Percentiles rank a stretch among this genome's conserved stretches.
These are phyloP conservation scores for Channa argus DNA, from an alignment of 2,113 vertebrate genomes.

Conservation along the genomic window DNA sequence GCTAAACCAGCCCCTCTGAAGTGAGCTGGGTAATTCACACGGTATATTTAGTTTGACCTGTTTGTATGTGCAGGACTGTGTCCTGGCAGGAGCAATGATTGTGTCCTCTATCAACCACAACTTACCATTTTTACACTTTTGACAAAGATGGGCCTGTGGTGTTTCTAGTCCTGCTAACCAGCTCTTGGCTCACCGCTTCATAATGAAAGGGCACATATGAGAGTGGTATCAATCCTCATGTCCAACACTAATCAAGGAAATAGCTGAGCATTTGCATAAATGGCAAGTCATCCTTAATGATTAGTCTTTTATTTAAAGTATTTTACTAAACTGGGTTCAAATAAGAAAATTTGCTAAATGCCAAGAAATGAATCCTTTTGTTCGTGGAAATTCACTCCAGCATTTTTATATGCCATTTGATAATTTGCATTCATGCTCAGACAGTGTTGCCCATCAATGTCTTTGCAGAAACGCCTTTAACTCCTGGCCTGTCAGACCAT, in stretches of 20 bases:
- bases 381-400: slow-evolving; percentile 5
- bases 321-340: neutral
- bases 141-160: neutral
- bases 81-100: slow-evolving; percentile 7
- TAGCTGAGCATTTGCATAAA: neutral
- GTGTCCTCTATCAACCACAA: neutral
- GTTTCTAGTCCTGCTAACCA: slow-evolving; percentile 4
- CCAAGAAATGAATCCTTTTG: slow-evolving; percentile 5
- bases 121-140: neutral
- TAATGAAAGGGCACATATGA: neutral
- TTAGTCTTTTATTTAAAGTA: neutral
- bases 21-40: too few relatives aligned
- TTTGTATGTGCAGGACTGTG: neutral
- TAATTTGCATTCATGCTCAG: slow-evolving; percentile 19
- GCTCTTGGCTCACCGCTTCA: neutral
- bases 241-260: neutral
- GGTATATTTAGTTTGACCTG: too few relatives aligned
- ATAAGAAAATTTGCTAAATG: neutral
- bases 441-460: slow-evolving; percentile 23
- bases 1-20: neutral
- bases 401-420: slow-evolving; percentile 10
- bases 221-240: neutral
- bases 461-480: slow-evolving; percentile 4
- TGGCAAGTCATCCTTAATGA: neutral
- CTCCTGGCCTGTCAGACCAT: slow-evolving; percentile 12